phyloP scores from a whole-genome alignment of 2,888 invertebrate species.

The Minunthozetes semirufus region DNA sequence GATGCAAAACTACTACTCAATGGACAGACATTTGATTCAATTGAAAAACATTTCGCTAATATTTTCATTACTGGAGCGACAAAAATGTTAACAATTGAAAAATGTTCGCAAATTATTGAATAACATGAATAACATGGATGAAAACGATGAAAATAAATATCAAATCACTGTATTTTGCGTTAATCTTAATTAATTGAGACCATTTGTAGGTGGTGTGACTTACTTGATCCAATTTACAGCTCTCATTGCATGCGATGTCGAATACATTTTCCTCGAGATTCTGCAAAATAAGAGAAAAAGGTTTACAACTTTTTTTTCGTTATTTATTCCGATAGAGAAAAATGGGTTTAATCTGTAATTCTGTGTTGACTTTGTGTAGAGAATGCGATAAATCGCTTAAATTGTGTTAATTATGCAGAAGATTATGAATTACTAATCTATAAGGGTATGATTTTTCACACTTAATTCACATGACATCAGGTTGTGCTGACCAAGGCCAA shows the following conservation, averaged over 20 bases:
- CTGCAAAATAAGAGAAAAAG: conserved; percentile 32
- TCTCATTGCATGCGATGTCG: conserved; percentile 62
- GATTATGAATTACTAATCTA: background rate
- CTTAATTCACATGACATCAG: too few relatives aligned
- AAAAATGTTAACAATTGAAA: too few relatives aligned
- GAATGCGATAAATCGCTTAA: background rate
- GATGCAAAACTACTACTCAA: background rate
- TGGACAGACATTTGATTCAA: background rate
- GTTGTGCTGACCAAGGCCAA: too few relatives aligned
- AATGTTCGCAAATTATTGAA: too few relatives aligned
- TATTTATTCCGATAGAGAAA: background rate
- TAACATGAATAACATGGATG: too few relatives aligned
- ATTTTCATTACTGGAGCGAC: too few relatives aligned
- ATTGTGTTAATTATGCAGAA: conserved; percentile 18
- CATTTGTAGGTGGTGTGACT: conserved; percentile 40
- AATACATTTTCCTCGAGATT: conserved; percentile 45
- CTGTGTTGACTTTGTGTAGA: too few relatives aligned
- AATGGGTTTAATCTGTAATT: background rate
- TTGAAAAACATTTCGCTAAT: background rate
- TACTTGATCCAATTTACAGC: conserved; percentile 67
- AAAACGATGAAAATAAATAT: too few relatives aligned
- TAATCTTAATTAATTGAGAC: too few relatives aligned
- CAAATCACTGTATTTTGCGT: too few relatives aligned
- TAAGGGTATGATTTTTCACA: background rate
- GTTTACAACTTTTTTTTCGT: background rate